Evolutionary conservation across 2,888 invertebrate species (phyloP).

Genomic region (Ischnus inquisitorius): DNA sequence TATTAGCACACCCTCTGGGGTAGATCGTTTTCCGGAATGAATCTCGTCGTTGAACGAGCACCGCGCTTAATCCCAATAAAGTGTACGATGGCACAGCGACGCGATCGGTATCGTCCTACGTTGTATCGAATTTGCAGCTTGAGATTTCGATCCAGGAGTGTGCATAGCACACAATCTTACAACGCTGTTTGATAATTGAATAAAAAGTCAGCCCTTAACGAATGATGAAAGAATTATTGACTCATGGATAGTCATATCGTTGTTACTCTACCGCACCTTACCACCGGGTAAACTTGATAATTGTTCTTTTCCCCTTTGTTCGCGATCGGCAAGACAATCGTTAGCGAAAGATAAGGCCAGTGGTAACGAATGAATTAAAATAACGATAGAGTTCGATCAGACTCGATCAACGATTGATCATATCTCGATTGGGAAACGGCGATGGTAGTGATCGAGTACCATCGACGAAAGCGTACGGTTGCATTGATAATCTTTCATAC

Average conservation of each 20-base stretch:
- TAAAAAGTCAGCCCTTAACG: neutral
- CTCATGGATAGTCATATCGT: neutral
- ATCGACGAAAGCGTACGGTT: conserved; percentile 12
- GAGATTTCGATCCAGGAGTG: neutral
- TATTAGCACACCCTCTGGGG: conserved; percentile 50
- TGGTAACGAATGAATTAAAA: neutral
- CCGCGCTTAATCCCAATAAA: conserved; percentile 51
- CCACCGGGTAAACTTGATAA: neutral
- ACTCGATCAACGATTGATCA: neutral
- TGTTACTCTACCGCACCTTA: neutral
- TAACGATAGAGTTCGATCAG: neutral
- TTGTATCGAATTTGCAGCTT: conserved; percentile 9
- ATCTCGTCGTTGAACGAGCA: conserved; percentile 52
- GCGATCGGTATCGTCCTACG: conserved; percentile 26
- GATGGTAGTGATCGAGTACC: conserved; percentile 1
- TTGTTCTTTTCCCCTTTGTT: neutral
- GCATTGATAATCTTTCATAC: conserved; percentile 2
- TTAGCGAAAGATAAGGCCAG: neutral
- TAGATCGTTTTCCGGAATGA: conserved; percentile 63
- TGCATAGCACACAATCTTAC: neutral
- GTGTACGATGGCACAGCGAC: conserved; percentile 38
- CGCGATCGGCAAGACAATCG: conserved; percentile 40
- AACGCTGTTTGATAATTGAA: neutral
- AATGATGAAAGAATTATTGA: neutral
- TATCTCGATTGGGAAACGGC: neutral